Conservation (phyloP, 2,797 vertebrate genomes). For the Lophotriccus pileatus region DNA sequence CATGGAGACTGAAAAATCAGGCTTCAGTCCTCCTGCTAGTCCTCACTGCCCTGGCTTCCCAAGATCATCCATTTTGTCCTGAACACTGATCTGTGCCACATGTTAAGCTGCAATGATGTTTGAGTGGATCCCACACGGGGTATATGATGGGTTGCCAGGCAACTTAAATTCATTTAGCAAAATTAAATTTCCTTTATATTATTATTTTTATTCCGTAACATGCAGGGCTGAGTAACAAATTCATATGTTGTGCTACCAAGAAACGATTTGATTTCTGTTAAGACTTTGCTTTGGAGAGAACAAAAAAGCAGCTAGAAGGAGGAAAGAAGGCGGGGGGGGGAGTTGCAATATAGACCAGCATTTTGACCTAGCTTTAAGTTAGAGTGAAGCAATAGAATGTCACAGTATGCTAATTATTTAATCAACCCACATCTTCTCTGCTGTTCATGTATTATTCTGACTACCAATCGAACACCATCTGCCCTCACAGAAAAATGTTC, state of each 20-base stretch:
- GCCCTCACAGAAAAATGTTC: conserved; percentile 53
- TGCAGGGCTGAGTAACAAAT: neutral
- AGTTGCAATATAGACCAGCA: neutral
- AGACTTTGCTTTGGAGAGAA: neutral
- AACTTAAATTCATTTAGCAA: conserved; percentile 33
- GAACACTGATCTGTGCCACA: neutral
- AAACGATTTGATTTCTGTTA: neutral
- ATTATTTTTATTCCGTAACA: neutral
- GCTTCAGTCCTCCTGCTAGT: neutral
- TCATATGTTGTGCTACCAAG: neutral
- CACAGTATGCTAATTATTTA: conserved; percentile 62
- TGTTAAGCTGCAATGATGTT: neutral
- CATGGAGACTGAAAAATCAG: neutral
- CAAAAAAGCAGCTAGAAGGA: neutral
- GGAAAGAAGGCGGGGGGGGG: neutral
- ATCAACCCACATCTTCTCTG: conserved; percentile 60
- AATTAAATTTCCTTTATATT: conserved; percentile 34
- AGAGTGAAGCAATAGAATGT: conserved; percentile 39
- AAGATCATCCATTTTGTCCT: neutral
- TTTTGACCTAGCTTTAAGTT: conserved; percentile 57
- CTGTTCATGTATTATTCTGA: conserved; percentile 58
- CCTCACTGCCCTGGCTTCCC: neutral
- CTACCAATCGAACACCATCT: conserved; percentile 52
- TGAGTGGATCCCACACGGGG: neutral
- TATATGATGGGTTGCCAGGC: neutral